Evolutionary conservation across 2,797 vertebrate species (phyloP), one percentile per base, ranked within the genome.

Genomic region (Uromys caudimaculatus): DNA sequence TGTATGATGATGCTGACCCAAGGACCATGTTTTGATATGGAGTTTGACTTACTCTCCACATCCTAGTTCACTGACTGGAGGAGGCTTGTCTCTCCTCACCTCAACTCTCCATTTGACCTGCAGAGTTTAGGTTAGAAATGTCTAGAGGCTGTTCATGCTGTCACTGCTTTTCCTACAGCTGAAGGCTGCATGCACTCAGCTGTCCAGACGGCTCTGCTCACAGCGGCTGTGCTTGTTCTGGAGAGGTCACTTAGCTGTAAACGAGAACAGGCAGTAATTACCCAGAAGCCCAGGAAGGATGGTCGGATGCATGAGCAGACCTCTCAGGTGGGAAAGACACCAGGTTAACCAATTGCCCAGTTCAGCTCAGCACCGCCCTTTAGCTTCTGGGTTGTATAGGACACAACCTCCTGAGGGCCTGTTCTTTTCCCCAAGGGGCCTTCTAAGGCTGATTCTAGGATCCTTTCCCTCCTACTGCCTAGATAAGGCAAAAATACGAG

Each of bases 401-500:
- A 17, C 35, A 69, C 64, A 69, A 17, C 64, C 94, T 95, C 92
- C 96, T 90, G 93, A 96, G 93, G 76, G 73, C 67, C 75, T 92
- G 13, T 78, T 47, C 88, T 71, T 81, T 82, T 85, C 78, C 84
- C 75, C 88, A 91, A 58, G 97, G 95, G 95, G 95, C 85, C 89
- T 92, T 95, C 44, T 79, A 88, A 84, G 95, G 79, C 86, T 93
- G 73, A 21, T 90, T 91, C 79, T 92, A 85, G 56, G 52, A 60
- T 52, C 62, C 50, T 91, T 90, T 94, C 93, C 92, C 85, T 97
- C 91, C 69, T 62, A 88, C 78, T 84, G 86, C 89, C 76, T 84
- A 91, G 86, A 84, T 78, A 85, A 13, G 58, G 76, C 87, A 83
- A 38, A 97, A 95, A 87, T 92, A 95, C 44, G 85, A 87, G 14